Evolutionary conservation across 2,797 vertebrate genomes (phyloP).

Genomic region (Pangasius mekongensis): DNA sequence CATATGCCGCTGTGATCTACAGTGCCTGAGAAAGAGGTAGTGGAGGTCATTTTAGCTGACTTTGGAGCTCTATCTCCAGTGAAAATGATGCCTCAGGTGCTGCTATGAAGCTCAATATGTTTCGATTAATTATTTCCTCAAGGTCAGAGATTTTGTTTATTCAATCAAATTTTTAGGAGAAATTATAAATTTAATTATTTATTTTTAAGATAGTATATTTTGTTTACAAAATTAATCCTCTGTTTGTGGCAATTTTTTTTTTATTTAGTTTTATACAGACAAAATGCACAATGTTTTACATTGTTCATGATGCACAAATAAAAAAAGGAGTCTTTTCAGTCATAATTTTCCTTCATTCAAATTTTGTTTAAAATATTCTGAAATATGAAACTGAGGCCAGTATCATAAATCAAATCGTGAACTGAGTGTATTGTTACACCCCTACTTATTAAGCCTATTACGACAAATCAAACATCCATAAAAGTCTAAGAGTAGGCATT

Average conservation of each 20-base stretch:
- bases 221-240: background rate
- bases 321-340: background rate
- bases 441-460: background rate
- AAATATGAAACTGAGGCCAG: background rate
- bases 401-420: background rate
- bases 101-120: background rate
- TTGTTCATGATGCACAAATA: background rate
- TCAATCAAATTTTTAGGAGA: background rate
- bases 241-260: background rate
- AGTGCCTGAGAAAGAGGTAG: background rate
- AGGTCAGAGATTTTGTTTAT: background rate
- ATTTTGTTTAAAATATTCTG: background rate
- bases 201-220: background rate
- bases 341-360: background rate
- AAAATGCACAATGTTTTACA: background rate
- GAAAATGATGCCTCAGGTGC: background rate
- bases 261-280: background rate
- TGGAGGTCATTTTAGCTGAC: background rate
- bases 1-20: background rate
- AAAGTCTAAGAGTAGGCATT: background rate
- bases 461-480: background rate
- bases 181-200: background rate
- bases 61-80: background rate
- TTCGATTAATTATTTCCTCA: background rate
- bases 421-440: no score